These are phyloP conservation scores for Geotrypetes seraphini DNA, from an alignment of 2,797 vertebrate genomes.

Conservation along the genomic window DNA sequence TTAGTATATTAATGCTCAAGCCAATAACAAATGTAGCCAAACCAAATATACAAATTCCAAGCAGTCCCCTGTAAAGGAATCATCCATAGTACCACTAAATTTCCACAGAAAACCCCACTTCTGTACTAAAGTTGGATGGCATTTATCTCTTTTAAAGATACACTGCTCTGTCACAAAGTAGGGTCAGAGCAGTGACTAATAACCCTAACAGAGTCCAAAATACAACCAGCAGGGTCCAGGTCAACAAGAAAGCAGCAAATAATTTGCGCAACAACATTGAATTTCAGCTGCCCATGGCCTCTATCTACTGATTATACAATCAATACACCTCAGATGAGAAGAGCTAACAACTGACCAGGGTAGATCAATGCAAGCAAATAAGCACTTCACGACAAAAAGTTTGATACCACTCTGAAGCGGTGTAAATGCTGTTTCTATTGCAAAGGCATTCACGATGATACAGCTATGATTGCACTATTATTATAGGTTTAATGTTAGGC, in stretches of 20 bases:
- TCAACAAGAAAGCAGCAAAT: conserved; percentile 94
- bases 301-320: conserved; percentile 95
- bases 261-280: conserved; percentile 94
- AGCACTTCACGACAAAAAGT: conserved; percentile 91
- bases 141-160: conserved; percentile 68
- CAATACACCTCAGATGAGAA: conserved; percentile 96
- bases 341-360: conserved; percentile 96
- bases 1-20: too few species aligned
- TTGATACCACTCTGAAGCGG: conserved; percentile 91
- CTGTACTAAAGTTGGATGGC: conserved; percentile 62
- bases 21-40: too few species aligned
- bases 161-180: conserved; percentile 43
- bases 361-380: conserved; percentile 98
- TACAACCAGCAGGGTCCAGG: conserved; percentile 71
- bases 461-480: conserved; percentile 98
- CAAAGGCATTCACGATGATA: conserved; percentile 85
- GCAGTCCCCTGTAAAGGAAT: too few species aligned
- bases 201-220: conserved; percentile 60
- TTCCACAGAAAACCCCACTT: too few species aligned
- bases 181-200: conserved; percentile 65
- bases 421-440: conserved; percentile 81
- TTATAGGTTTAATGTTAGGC: conserved; percentile 99
- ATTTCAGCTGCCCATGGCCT: conserved; percentile 92
- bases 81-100: too few species aligned
- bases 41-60: too few species aligned